phyloP scores from a whole-genome alignment of 2,113 vertebrate species.

The Perccottus glenii region DNA sequence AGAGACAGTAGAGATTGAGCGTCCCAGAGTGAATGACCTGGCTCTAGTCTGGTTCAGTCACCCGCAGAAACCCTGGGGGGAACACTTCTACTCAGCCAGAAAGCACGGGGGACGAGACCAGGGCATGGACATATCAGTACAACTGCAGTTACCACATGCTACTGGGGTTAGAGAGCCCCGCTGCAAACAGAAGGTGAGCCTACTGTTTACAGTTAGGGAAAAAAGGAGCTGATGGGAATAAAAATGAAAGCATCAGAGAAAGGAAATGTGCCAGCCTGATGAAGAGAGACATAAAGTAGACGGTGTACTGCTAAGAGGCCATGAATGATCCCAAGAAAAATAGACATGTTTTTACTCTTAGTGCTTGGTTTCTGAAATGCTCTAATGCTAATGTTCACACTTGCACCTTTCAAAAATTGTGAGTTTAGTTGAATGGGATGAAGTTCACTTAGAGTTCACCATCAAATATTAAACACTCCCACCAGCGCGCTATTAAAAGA shows the following conservation, averaged over 20 bases:
- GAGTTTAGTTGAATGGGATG: too few species aligned
- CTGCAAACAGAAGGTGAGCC: conserved; percentile 28
- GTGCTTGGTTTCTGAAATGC: too few species aligned
- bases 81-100: conserved; percentile 41
- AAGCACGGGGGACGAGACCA: conserved; percentile 50
- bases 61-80: conserved; percentile 38
- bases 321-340: conserved; percentile 15
- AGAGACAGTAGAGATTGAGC: conserved; percentile 29
- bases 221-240: conserved; percentile 45
- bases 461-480: too few species aligned
- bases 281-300: conserved; percentile 26
- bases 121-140: conserved; percentile 44
- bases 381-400: too few species aligned
- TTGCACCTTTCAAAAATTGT: too few species aligned
- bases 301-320: conserved; percentile 11
- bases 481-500: too few species aligned
- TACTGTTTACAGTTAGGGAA: conserved; percentile 52
- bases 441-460: too few species aligned
- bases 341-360: conserved; percentile 4
- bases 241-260: conserved; percentile 39
- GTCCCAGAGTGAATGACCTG: conserved; percentile 36
- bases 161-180: conserved; percentile 41
- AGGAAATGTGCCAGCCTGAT: conserved; percentile 34
- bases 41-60: conserved; percentile 31
- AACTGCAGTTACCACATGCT: conserved; percentile 40